phyloP scores from a whole-genome alignment of 2,113 vertebrate species.

The Scatophagus argus region DNA sequence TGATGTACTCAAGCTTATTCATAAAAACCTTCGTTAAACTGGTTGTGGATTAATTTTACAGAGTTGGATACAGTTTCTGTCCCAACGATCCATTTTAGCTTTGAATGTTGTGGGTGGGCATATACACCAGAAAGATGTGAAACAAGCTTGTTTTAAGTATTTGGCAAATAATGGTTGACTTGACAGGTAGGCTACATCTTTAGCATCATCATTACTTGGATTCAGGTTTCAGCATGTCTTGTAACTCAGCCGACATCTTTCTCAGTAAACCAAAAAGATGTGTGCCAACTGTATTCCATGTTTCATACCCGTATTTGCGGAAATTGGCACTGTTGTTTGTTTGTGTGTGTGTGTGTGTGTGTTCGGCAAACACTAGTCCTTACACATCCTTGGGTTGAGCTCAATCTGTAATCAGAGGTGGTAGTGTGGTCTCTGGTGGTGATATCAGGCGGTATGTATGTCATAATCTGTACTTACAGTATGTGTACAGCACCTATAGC shows the following conservation, averaged over 20 bases:
- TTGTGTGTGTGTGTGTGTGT: not conserved
- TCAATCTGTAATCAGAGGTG: slow-evolving; percentile 32
- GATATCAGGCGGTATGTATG: slow-evolving; percentile 9
- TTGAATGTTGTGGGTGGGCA: not conserved
- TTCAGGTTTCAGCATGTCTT: slow-evolving; percentile 32
- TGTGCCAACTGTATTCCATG: not conserved
- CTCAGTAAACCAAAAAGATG: not conserved
- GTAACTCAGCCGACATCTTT: not conserved
- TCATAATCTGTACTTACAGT: not conserved
- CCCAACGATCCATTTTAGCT: not conserved
- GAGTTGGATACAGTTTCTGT: not conserved
- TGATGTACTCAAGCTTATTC: not conserved
- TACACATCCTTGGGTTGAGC: slow-evolving; percentile 5
- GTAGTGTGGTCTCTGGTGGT: slow-evolving; percentile 5
- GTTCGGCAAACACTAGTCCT: not conserved
- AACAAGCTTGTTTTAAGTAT: not conserved
- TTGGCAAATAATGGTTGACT: not conserved
- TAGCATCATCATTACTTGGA: not conserved
- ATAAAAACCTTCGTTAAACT: not conserved
- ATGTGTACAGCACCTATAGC: not conserved
- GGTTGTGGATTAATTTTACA: not conserved
- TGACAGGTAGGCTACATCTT: not conserved
- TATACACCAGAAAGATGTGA: not conserved
- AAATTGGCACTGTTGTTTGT: not conserved
- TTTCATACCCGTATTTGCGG: not conserved